Evolutionary conservation across 2,888 invertebrate genomes (phyloP).

Genomic region (Eumerus sabulonum): DNA sequence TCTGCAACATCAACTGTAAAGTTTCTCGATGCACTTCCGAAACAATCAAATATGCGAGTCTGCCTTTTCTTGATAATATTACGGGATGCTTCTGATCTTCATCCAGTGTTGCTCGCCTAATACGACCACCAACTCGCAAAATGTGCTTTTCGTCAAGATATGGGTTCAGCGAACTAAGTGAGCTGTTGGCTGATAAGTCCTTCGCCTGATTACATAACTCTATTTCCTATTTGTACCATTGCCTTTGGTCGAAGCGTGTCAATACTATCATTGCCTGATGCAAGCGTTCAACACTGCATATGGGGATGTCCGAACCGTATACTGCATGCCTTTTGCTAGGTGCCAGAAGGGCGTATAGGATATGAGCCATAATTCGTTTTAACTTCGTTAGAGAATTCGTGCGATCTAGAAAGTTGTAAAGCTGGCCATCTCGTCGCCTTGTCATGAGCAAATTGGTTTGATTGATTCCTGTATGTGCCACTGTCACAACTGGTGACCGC

Average conservation of each 20-base stretch:
- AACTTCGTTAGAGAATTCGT: background rate
- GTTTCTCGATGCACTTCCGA: constrained; percentile 1
- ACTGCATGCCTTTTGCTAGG: background rate
- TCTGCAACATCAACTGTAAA: constrained; percentile 13
- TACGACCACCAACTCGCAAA: constrained; percentile 32
- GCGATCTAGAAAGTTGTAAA: no score
- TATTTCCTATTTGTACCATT: constrained; percentile 23
- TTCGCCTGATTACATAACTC: constrained; percentile 11
- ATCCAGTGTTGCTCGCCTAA: constrained; percentile 24
- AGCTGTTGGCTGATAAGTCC: constrained; percentile 12
- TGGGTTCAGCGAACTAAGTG: constrained; percentile 18
- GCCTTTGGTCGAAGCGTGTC: constrained; percentile 15
- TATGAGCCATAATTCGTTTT: constrained; percentile 3
- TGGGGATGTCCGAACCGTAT: background rate
- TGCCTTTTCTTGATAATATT: constrained; percentile 17
- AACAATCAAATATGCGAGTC: constrained; percentile 6
- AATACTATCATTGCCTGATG: constrained; percentile 8
- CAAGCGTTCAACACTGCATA: constrained; percentile 6
- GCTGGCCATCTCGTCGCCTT: no score
- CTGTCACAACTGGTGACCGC: constrained; percentile 17
- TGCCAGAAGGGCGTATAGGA: constrained; percentile 15
- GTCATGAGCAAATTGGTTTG: no score
- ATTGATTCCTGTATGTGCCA: no score
- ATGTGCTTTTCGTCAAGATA: constrained; percentile 5
- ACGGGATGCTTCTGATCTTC: constrained; percentile 18